Evolutionary conservation across 2,797 vertebrate species (phyloP).

Genomic region (Pitangus sulphuratus): DNA sequence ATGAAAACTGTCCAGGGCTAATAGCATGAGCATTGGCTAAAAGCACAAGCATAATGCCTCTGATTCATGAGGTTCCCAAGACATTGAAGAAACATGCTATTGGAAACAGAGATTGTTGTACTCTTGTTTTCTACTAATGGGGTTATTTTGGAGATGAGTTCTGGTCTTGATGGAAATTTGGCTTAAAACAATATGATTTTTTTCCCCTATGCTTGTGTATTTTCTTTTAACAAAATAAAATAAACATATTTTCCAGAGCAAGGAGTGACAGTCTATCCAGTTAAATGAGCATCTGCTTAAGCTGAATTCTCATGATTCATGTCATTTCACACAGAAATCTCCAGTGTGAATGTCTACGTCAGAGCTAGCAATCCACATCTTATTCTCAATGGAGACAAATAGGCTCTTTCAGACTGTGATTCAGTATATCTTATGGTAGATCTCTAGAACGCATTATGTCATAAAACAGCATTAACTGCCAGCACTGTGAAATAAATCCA

Average conservation of each 20-base stretch:
- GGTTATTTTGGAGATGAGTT: not conserved
- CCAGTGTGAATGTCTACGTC: not conserved
- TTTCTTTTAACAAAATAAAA: not conserved
- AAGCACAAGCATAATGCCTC: not conserved
- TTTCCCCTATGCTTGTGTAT: not conserved
- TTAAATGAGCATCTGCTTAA: not conserved
- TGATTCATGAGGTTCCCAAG: not conserved
- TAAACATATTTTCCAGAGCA: not conserved
- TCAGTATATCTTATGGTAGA: not conserved
- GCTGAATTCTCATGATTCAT: not conserved
- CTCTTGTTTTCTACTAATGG: not conserved
- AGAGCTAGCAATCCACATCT: not conserved
- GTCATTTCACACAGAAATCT: not conserved
- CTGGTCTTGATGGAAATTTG: not conserved
- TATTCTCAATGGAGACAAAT: not conserved
- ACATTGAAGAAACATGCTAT: fast-evolving
- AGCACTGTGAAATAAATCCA: not conserved
- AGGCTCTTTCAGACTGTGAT: not conserved
- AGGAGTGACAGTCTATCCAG: not conserved
- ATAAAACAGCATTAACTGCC: not conserved
- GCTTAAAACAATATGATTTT: not conserved
- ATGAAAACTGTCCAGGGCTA: not conserved
- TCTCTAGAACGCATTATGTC: not conserved
- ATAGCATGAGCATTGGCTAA: not conserved
- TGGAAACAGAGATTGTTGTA: not conserved